Evolutionary conservation across 2,113 vertebrate genomes (phyloP).

Genomic region (Lichenostomus cassidix): DNA sequence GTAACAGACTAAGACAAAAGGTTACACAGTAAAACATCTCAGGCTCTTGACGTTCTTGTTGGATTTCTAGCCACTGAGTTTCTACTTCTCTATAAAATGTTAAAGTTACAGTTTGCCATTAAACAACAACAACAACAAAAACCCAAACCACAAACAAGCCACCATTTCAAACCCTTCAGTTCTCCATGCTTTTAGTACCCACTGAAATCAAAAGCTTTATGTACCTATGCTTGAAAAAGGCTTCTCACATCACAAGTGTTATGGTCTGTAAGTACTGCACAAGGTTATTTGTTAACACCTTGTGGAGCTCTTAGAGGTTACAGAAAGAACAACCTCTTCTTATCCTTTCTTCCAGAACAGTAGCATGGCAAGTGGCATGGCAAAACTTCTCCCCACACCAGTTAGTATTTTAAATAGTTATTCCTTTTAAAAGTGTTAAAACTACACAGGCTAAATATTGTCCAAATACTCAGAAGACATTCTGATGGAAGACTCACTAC

Average conservation of each 20-base stretch:
- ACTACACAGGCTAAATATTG: neutral
- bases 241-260: neutral
- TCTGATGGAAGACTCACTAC: neutral
- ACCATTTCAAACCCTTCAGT: neutral
- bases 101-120: neutral
- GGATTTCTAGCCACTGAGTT: neutral
- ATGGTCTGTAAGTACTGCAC: neutral
- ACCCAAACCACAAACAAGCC: neutral
- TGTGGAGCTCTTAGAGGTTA: neutral
- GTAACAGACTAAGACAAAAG: neutral
- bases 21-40: neutral
- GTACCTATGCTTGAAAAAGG: neutral
- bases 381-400: neutral
- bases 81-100: neutral
- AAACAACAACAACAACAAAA: neutral
- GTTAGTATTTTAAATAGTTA: conserved; percentile 11
- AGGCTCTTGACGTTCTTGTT: neutral
- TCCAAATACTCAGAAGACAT: neutral
- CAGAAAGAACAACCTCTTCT: neutral
- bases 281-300: neutral
- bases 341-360: neutral
- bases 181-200: neutral
- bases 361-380: neutral
- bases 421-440: neutral
- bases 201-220: neutral